A percentile compares a stretch with the other conserved stretches of the same genome.
phyloP scores from a whole-genome alignment of 1,140 invertebrate genomes.

The Papilio polytes region DNA sequence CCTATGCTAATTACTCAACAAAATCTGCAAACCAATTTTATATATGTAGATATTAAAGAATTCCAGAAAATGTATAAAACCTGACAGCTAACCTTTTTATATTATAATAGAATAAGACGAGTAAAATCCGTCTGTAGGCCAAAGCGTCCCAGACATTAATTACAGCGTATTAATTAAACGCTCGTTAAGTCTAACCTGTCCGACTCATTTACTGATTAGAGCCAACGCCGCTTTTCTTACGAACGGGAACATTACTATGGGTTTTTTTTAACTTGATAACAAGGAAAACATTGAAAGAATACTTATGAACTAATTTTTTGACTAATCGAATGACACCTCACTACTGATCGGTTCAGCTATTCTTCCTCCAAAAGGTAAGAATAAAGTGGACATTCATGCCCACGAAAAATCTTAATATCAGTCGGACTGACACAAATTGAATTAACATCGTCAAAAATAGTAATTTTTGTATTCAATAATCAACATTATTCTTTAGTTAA shows the following conservation, averaged over 20 bases:
- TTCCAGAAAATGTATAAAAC: background rate
- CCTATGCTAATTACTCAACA: no score
- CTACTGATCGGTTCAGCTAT: background rate
- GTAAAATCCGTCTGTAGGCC: slow-evolving; percentile 33
- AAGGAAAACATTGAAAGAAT: background rate
- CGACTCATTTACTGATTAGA: slow-evolving; percentile 59
- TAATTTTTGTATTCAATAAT: background rate
- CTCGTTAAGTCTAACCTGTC: slow-evolving; percentile 61
- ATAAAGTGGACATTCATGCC: no score
- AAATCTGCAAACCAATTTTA: background rate
- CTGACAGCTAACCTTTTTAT: background rate
- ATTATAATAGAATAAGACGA: slow-evolving; percentile 35
- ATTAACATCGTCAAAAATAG: no score
- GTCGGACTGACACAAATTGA: no score
- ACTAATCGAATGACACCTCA: background rate
- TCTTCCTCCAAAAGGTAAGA: background rate
- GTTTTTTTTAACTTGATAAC: background rate
- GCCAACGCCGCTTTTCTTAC: slow-evolving; percentile 45
- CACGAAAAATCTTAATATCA: no score
- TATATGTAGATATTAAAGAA: background rate
- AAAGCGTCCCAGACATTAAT: slow-evolving; percentile 52
- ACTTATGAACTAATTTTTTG: background rate
- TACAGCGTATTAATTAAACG: slow-evolving; percentile 57
- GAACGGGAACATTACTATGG: slow-evolving; percentile 42
- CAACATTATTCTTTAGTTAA: background rate